phyloP scores from a whole-genome alignment of 1,140 invertebrate species.

The Euura saliciscinereae region DNA sequence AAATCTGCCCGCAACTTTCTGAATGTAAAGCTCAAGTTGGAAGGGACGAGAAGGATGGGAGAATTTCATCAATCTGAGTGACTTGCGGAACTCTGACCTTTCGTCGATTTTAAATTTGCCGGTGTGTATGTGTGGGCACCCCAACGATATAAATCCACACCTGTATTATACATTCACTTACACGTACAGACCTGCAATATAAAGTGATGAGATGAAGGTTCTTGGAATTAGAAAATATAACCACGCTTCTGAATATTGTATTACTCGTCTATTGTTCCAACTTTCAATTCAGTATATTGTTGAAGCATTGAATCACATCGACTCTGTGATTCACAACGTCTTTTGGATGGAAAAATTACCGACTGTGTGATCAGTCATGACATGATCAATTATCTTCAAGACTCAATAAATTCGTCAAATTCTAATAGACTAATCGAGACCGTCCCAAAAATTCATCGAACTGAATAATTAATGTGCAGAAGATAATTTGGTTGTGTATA shows the following conservation, averaged over 20 bases:
- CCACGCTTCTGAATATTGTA: not conserved
- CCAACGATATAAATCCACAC: not conserved
- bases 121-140: not conserved
- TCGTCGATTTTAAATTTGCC: not conserved
- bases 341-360: slow-evolving; percentile 1
- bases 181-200: not conserved
- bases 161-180: not conserved
- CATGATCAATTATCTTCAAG: too few relatives aligned
- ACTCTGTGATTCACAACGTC: not conserved
- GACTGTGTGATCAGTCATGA: not conserved
- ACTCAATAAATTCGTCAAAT: too few relatives aligned
- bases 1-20: not conserved
- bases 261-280: slow-evolving; percentile 25
- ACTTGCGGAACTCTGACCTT: slow-evolving; percentile 1
- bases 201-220: not conserved
- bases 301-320: too few relatives aligned
- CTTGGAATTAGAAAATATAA: not conserved
- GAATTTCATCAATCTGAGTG: not conserved
- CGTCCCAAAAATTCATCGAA: too few relatives aligned
- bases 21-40: not conserved
- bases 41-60: not conserved
- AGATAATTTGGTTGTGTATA: too few relatives aligned
- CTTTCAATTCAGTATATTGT: too few relatives aligned
- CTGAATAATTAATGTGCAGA: too few relatives aligned
- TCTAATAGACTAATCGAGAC: too few relatives aligned